Base-by-base conservation (phyloP, 2,888 invertebrate species). In the Drosophila multiciliata region DNA sequence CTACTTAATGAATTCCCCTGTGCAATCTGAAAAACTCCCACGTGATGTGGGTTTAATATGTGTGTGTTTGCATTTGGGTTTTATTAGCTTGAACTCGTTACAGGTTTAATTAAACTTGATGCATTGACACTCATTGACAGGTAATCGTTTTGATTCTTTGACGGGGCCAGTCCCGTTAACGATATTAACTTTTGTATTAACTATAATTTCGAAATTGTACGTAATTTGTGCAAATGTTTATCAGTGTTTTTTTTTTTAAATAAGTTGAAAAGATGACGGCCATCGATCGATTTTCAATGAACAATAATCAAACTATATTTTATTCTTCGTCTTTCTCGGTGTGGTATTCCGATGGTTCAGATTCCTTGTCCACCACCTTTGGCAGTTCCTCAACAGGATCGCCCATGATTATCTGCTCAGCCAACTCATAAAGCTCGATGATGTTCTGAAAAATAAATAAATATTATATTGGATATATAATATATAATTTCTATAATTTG, bases 401-500 rank as follows among this genome's bases (percentile, higher is more conserved):
- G 8, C 94, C 94, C 58, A 94, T 94, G 33, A 95, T 95, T 75
- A 95, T 91, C 82, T 94, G 93, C 77, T 95, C 94, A 1, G 95
- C 95, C 70, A 95, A 91, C 20, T 91, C 90, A 85, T 95, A 95
- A 82, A 95, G 93, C 82, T 95, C 95, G 36, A 94, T 94, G 66
- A 95, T 95, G 49, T 94, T 94, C 95, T 95, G 90, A 15, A 63
- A 33, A 52, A n/a, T 4, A 11, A 23, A 20, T 7, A 4, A 29
- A 1, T 2, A 36, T 29, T 3, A 11, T 40, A 11, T 17, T 0
- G 1, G 8, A 15, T n/a, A 33, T 17, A 15, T 12, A 15, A 17
- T 2, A 6, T 11, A 15, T 8, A 29, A 4, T n/a, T 15, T 3
- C 1, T 7, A 7, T 11, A 20, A 42, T 42, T 42, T 42, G 9